Percentiles rank a stretch among this genome's conserved stretches.
Evolutionary conservation across 2,113 vertebrate species (phyloP).

Genomic region (Todiramphus saurophagus): DNA sequence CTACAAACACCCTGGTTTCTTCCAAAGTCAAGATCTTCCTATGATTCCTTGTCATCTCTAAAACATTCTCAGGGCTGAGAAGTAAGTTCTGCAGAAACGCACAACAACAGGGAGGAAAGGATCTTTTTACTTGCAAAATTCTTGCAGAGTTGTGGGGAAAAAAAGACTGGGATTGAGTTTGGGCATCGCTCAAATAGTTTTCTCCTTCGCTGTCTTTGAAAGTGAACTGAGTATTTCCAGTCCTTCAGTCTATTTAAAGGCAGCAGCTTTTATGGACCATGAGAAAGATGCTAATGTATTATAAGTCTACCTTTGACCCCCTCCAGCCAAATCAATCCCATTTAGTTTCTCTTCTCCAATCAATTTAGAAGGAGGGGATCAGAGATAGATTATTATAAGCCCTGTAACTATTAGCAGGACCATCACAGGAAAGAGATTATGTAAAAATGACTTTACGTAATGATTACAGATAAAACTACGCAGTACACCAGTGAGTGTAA

Average conservation of each 20-base stretch:
- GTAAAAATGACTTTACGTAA: conserved; percentile 21
- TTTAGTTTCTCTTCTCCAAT: not conserved
- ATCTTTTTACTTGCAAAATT: not conserved
- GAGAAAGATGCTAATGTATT: not conserved
- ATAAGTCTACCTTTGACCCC: not conserved
- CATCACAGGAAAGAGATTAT: conserved; percentile 18
- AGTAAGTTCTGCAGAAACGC: not conserved
- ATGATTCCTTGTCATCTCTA: not conserved
- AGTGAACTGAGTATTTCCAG: not conserved
- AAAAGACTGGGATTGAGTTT: not conserved
- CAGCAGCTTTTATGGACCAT: not conserved
- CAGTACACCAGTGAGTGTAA: not conserved
- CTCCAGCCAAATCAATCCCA: not conserved
- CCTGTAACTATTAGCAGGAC: not conserved
- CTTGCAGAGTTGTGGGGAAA: not conserved
- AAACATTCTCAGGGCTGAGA: not conserved
- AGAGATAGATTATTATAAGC: not conserved
- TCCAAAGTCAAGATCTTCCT: not conserved
- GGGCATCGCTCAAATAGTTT: not conserved
- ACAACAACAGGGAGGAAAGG: not conserved
- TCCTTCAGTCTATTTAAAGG: not conserved
- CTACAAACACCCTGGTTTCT: not conserved
- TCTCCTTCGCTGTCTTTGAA: not conserved
- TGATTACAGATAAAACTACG: conserved; percentile 11
- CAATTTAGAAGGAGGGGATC: not conserved